Evolutionary conservation across 1,140 invertebrate species (phyloP), one percentile per base, ranked within the genome.

Genomic region (Piezodorus guildinii): DNA sequence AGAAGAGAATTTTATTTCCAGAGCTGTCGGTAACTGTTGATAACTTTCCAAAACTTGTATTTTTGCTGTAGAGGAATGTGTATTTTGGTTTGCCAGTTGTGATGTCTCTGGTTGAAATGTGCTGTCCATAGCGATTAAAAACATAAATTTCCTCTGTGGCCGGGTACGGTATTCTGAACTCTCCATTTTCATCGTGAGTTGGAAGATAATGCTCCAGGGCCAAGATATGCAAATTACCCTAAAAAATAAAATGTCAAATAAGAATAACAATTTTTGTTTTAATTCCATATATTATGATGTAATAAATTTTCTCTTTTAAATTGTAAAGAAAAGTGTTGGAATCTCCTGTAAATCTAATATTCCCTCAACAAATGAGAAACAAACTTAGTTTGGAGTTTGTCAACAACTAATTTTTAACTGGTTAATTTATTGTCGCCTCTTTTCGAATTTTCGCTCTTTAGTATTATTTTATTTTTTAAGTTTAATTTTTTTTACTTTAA

Each of bases 31-130:
- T 92, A 0, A 98, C 90, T 4, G 88, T 92, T 1, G 87, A 91
- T 21, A 98, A 77, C 73, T 94, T 93, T 0, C 94, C 94, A 71
- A 95, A 94, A 71, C 90, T 94, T 2, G 93, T 96, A 71, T 97
- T 97, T 73, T 96, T 96, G 19, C 88, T 95, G 75, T 98, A 98
- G 1, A 94, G 79, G 77, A 97, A 98, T 27, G 91, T 90, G 74
- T 96, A 97, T 70, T 92, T 82, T 0, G 87, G 89, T 77, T 92
- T 90, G 25, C 90, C 90, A 0, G 93, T 95, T 45, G 93, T 88
- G 46, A 96, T 78, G 74, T 96, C 92, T 73, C 91, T 91, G 0
- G 94, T 97, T 4, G 87, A 85, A 21, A 91, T 87, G 73, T 98
- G 94, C 74, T 97, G 94, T 0, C 95, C 95, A 72, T 96, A 94